Evolutionary conservation across 2,113 vertebrate species (phyloP).

Genomic region (Dicerorhinus sumatrensis): DNA sequence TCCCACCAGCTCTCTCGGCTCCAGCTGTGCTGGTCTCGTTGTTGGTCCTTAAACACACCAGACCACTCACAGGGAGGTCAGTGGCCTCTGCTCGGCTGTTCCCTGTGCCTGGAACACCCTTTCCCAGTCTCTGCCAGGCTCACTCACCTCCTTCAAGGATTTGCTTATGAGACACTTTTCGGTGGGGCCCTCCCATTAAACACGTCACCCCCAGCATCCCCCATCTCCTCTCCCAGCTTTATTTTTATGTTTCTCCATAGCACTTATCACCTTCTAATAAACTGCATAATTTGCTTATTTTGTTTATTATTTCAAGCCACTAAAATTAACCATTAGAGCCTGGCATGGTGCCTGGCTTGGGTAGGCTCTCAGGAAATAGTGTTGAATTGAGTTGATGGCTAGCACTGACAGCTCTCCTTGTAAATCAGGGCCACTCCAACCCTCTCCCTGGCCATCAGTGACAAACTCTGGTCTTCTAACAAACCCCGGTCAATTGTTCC

Average conservation of each 20-base stretch:
- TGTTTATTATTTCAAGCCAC: conserved; percentile 20
- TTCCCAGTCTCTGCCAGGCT: background rate
- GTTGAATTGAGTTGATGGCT: background rate
- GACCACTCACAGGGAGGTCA: background rate
- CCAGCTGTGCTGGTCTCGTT: background rate
- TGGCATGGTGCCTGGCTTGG: background rate
- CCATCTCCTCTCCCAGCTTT: background rate
- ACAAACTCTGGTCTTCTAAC: background rate
- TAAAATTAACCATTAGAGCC: conserved; percentile 5
- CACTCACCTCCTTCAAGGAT: background rate
- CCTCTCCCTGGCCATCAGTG: background rate
- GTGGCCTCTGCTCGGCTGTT: background rate
- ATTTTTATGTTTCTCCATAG: background rate
- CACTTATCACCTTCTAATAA: background rate
- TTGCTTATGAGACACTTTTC: background rate
- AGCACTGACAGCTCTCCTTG: background rate
- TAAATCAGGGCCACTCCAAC: rapidly evolving
- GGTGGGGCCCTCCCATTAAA: background rate
- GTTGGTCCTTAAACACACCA: background rate
- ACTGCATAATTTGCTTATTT: background rate
- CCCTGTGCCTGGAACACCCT: background rate
- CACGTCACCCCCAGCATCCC: background rate
- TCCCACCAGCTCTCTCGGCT: too few species aligned
- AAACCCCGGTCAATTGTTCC: background rate
- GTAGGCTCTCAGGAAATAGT: background rate